These are phyloP conservation scores for Catocala fraxini DNA, from an alignment of 2,888 invertebrate genomes.

Conservation along the genomic window DNA sequence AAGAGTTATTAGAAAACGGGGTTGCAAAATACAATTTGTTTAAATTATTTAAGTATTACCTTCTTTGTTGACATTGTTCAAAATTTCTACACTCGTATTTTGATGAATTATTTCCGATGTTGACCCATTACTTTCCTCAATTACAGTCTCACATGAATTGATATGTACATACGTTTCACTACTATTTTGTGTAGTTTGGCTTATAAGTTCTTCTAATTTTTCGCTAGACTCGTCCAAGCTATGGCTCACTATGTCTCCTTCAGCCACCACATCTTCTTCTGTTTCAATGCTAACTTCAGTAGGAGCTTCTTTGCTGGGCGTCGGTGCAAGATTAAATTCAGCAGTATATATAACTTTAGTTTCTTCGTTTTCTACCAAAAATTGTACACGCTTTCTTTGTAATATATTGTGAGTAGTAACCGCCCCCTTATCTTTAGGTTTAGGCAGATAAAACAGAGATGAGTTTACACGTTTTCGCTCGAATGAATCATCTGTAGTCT, in stretches of 20 bases:
- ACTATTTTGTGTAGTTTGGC: constrained; percentile 53
- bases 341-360: constrained; percentile 84
- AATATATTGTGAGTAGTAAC: constrained; percentile 67
- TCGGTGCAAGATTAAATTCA: constrained; percentile 78
- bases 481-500: constrained; percentile 66
- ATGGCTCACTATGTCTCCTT: constrained; percentile 79
- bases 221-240: constrained; percentile 61
- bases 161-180: constrained; percentile 48
- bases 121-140: constrained; percentile 50
- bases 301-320: constrained; percentile 57
- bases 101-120: constrained; percentile 33
- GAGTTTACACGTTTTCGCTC: constrained; percentile 71
- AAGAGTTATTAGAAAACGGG: too few relatives aligned
- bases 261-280: constrained; percentile 70
- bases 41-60: constrained; percentile 44
- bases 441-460: constrained; percentile 90
- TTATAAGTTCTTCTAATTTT: constrained; percentile 60
- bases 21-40: too few relatives aligned
- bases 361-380: constrained; percentile 90
- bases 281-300: constrained; percentile 55
- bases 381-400: constrained; percentile 91
- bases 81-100: constrained; percentile 28
- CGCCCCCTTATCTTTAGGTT: constrained; percentile 78
- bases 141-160: constrained; percentile 45
- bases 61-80: constrained; percentile 48